Evolutionary conservation across 2,113 vertebrate species (phyloP), one percentile per base, ranked within the genome.

Genomic region (Saguinus imperator): DNA sequence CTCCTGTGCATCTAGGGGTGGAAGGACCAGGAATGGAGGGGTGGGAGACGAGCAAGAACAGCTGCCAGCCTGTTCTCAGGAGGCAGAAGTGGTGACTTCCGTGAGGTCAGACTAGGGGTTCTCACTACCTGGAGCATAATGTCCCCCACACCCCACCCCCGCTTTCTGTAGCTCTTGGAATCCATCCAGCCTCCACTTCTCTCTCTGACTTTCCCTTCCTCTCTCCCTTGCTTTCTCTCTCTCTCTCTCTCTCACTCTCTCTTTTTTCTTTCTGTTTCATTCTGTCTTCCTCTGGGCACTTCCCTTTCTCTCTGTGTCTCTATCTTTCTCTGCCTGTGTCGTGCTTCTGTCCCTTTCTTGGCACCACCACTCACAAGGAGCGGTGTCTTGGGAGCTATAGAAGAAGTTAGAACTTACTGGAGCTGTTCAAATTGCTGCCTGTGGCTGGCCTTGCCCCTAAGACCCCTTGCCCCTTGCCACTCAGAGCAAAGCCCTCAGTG

Each of bases 11-110:
- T 25, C 50, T 25, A 9, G 45, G 6, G 29, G 7, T 1, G 4
- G 25, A 50, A 29, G 52, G 8, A 0, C 70, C 37, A 40, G 32
- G 8, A 16, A 11, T 27, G 17, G 45, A 27, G 52, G 25, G 37
- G n/a, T 3, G 4, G 43, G 27, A 11, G 37, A 37, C 25, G 2
- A 5, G 6, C 1, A 0, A 0, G 4, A 40, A 1, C 27, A 75
- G 58, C 70, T 80, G 50, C 17, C 7, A 13, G n/a, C n/a, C 32
- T 40, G 68, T 23, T n/a, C 43, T 6, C 0, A 0, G 40, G 17
- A 61, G 77, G 18, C n/a, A 20, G 57, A 23, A 58, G 35, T 35
- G 5, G 55, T 40, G 21, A 13, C 35, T 18, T 18, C 45, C 17
- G 11, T 8, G 4, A 35, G 35, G 18, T 66, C 3, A 0, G 55